Conservation (phyloP, 1,140 invertebrate species). For the Hycleus cichorii region DNA sequence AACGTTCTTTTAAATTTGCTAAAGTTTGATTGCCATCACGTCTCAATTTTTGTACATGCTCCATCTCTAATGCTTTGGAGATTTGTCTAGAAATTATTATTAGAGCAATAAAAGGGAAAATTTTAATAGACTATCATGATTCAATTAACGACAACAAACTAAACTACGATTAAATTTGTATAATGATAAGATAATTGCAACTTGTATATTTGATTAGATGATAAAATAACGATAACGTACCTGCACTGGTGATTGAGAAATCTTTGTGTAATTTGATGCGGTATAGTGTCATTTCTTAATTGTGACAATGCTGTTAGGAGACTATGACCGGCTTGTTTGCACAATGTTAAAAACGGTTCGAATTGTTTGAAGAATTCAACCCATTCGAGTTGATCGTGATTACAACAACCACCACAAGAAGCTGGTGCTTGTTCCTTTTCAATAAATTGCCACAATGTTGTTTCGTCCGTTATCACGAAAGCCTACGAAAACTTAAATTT, state of each 20-base stretch:
- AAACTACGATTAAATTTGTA: too few species aligned
- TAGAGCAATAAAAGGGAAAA: slow-evolving; percentile 1
- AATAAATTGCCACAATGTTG: slow-evolving; percentile 37
- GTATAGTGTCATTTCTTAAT: slow-evolving; percentile 45
- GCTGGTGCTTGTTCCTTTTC: slow-evolving; percentile 44
- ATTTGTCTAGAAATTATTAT: slow-evolving; percentile 32
- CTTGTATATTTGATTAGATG: neutral
- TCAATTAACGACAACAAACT: too few species aligned
- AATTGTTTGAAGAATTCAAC: slow-evolving; percentile 55
- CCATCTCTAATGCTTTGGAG: slow-evolving; percentile 44
- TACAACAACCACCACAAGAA: slow-evolving; percentile 43
- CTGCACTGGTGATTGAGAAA: slow-evolving; percentile 49
- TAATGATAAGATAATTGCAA: too few species aligned
- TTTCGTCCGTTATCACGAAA: slow-evolving; percentile 32
- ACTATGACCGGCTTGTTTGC: slow-evolving; percentile 44
- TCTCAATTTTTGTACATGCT: slow-evolving; percentile 45
- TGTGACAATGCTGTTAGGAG: slow-evolving; percentile 47
- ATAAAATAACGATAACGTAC: slow-evolving; percentile 23
- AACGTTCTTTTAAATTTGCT: slow-evolving; percentile 44
- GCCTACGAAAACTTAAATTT: slow-evolving; percentile 22
- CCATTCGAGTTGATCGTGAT: slow-evolving; percentile 55
- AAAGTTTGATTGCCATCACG: slow-evolving; percentile 44
- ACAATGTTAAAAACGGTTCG: slow-evolving; percentile 47
- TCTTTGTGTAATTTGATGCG: slow-evolving; percentile 41
- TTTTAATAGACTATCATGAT: neutral